A percentile compares a stretch with the other conserved stretches of the same genome.
phyloP scores from a whole-genome alignment of 2,113 vertebrate species.

The Triplophysa rosa region DNA sequence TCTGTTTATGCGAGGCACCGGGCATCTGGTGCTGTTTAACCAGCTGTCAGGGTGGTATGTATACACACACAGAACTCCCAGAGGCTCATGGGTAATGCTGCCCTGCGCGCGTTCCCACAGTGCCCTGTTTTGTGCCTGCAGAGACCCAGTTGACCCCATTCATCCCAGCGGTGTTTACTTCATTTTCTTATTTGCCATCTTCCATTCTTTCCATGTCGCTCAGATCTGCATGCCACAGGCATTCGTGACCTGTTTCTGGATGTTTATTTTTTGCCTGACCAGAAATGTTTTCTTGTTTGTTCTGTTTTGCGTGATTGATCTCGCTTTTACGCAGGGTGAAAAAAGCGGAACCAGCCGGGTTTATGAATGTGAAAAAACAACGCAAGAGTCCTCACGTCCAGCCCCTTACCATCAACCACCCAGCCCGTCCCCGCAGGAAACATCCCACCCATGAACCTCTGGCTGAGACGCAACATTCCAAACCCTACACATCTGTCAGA shows the following conservation, averaged over 20 bases:
- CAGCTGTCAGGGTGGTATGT: conserved; percentile 62
- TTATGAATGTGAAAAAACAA: conserved; percentile 39
- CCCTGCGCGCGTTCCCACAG: neutral
- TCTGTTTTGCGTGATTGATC: neutral
- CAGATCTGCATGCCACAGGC: neutral
- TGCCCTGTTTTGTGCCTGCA: conserved; percentile 22
- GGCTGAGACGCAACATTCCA: neutral
- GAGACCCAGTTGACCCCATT: conserved; percentile 17
- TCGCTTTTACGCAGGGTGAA: conserved; percentile 14
- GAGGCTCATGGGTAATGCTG: conserved; percentile 18
- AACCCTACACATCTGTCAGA: conserved; percentile 13
- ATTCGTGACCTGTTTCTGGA: conserved; percentile 16
- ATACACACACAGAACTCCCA: conserved; percentile 54
- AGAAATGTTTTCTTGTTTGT: conserved; percentile 22
- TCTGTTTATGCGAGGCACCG: conserved; percentile 59
- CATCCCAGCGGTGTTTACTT: conserved; percentile 33
- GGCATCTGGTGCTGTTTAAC: conserved; percentile 57
- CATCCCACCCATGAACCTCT: neutral
- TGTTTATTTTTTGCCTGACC: conserved; percentile 6
- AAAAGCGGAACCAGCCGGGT: conserved; percentile 20
- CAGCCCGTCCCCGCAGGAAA: conserved; percentile 13
- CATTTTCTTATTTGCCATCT: conserved; percentile 17
- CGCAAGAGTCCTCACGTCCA: neutral
- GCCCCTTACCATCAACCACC: conserved; percentile 31
- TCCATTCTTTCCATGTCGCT: neutral